A percentile compares a stretch with the other conserved stretches of the same genome.
Evolutionary conservation across 1,140 invertebrate genomes (phyloP).

Genomic region (Solen grandis): DNA sequence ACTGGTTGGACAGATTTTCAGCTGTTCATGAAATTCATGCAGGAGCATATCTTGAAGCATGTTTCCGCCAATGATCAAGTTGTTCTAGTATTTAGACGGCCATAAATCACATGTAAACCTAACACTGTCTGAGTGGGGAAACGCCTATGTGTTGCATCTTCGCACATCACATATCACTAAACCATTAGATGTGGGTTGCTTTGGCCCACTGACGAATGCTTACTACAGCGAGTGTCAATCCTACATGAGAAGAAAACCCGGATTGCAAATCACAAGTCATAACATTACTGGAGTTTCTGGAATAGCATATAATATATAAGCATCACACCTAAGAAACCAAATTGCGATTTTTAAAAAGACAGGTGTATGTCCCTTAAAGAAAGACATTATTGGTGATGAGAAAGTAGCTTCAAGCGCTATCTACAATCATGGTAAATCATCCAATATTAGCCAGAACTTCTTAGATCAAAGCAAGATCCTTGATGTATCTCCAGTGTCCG

Average conservation of each 20-base stretch:
- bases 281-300: slow-evolving; percentile 27
- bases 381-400: too few species aligned
- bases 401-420: too few species aligned
- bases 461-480: too few species aligned
- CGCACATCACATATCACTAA: slow-evolving; percentile 42
- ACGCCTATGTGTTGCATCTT: slow-evolving; percentile 61
- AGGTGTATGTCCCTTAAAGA: slow-evolving; percentile 55
- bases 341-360: slow-evolving; percentile 40
- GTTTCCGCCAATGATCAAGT: too few species aligned
- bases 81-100: too few species aligned
- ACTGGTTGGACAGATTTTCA: too few species aligned
- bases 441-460: too few species aligned
- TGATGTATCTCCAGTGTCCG: too few species aligned
- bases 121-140: slow-evolving; percentile 52
- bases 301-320: slow-evolving; percentile 29
- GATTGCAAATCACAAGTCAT: slow-evolving; percentile 22
- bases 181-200: slow-evolving; percentile 51
- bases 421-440: too few species aligned
- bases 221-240: slow-evolving; percentile 46
- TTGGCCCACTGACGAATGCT: slow-evolving; percentile 56
- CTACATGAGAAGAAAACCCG: slow-evolving; percentile 27
- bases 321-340: slow-evolving; percentile 38
- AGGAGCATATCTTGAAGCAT: too few species aligned
- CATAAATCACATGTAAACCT: slow-evolving; percentile 67
- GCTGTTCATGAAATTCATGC: too few species aligned